Evolutionary conservation across 2,888 invertebrate genomes (phyloP), one percentile per base, ranked within the genome.

Genomic region (Erannis defoliaria): DNA sequence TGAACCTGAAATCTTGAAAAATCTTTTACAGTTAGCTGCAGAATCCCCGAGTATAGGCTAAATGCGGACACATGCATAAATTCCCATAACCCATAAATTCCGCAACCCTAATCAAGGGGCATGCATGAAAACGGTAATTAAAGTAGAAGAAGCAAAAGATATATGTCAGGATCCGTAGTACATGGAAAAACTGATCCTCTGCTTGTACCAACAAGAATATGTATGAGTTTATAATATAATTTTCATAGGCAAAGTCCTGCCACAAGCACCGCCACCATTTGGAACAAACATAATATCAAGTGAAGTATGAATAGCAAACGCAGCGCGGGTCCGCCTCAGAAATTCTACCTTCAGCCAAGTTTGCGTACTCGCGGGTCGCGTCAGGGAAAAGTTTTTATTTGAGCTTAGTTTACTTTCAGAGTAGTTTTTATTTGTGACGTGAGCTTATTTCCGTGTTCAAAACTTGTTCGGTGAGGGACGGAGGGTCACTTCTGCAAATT

Each of bases 391-490:
- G 49, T 60, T 64, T 54, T 56, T 54, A 57, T 57, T 56, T 54
- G 48, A 50, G 50, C 49, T 54, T 56, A 64, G 50, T 60, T 60
- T 26, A 53, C 51, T 60, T 53, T 48, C 21, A 31, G 26, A 64
- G 51, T 62, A 64, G 60, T 64, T 56, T 64, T 57, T 59, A 59
- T 51, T 64, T 57, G 48, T 64, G 56, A 60, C 56, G 53, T 60
- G 55, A 63, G 56, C 49, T 56, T 54, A 54, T 64, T 64, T 53
- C 35, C 60, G 60, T 50, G 64, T 60, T 60, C n/a, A 33, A 42
- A 57, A 55, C 42, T 64, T 53, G 29, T 57, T 49, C 38, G n/a
- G 48, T 29, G 16, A 48, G 33, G 51, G 55, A 60, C 49, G 48
- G 55, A 50, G 55, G 54, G 53, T 54, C 43, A 55, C 55, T 61